Percentiles rank a stretch among this genome's conserved stretches.
These are phyloP conservation scores for Apomyelois bistriatella DNA, from an alignment of 2,888 invertebrate species.

Conservation along the genomic window DNA sequence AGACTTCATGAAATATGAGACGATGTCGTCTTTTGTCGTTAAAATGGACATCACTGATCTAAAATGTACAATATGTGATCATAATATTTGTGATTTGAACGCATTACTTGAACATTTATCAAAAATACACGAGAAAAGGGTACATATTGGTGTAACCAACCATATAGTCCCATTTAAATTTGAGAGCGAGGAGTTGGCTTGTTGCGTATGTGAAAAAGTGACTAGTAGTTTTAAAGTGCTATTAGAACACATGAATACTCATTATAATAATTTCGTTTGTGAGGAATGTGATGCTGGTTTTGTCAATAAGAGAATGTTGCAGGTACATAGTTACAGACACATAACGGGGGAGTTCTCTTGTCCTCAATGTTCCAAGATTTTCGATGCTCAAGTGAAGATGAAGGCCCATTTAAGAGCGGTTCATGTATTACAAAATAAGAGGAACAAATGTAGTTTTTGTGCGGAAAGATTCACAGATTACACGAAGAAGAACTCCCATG, in stretches of 20 bases:
- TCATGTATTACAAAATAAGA: constrained; percentile 35
- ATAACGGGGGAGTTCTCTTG: constrained; percentile 46
- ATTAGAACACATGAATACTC: constrained; percentile 52
- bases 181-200: constrained; percentile 26
- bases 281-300: constrained; percentile 69
- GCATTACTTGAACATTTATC: constrained; percentile 36
- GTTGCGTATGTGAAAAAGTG: constrained; percentile 32
- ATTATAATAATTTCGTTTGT: constrained; percentile 66
- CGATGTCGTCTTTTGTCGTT: constrained; percentile 31
- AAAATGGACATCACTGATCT: constrained; percentile 50
- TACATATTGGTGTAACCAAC: constrained; percentile 35
- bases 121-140: constrained; percentile 30
- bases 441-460: constrained; percentile 52
- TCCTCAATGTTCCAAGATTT: constrained; percentile 39
- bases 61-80: constrained; percentile 38
- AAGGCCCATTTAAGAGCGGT: constrained; percentile 43
- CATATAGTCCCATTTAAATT: constrained; percentile 49
- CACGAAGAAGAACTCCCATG: constrained; percentile 56
- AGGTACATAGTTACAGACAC: constrained; percentile 50
- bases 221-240: constrained; percentile 47
- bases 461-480: constrained; percentile 59
- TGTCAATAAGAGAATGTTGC: constrained; percentile 45
- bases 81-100: constrained; percentile 26
- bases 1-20: constrained; percentile 41
- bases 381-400: constrained; percentile 40